Conservation (phyloP, 2,888 invertebrate species). For the Antheraea yamamai region DNA sequence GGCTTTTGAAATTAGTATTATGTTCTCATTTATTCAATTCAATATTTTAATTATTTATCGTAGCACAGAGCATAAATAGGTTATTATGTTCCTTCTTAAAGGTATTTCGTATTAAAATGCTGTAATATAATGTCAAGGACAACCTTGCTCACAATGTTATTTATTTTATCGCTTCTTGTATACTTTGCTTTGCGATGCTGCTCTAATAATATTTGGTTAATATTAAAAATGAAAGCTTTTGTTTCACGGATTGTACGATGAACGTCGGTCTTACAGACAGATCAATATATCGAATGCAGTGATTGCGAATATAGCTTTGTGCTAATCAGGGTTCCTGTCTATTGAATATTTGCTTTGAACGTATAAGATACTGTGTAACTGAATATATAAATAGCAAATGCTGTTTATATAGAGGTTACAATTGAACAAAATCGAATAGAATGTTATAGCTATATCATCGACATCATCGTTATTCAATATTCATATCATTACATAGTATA, state of each 20-base stretch:
- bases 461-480: neutral
- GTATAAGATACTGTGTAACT: neutral
- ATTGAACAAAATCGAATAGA: neutral
- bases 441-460: neutral
- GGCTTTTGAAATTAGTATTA: neutral
- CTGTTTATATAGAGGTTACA: neutral
- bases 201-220: neutral
- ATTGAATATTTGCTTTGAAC: neutral
- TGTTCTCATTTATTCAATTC: neutral
- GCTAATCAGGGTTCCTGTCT: neutral
- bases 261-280: neutral
- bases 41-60: neutral
- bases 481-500: no score
- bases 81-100: neutral
- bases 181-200: neutral
- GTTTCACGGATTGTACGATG: neutral
- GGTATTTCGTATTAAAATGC: neutral
- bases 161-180: neutral
- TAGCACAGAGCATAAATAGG: neutral
- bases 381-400: neutral
- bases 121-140: neutral
- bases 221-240: neutral
- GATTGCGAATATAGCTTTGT: neutral
- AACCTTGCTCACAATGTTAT: neutral
- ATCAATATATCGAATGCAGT: slow-evolving; percentile 3